Percentiles rank a stretch among this genome's conserved stretches.
Conservation (phyloP, 1,140 invertebrate genomes). For the Trichonephila inaurata region DNA sequence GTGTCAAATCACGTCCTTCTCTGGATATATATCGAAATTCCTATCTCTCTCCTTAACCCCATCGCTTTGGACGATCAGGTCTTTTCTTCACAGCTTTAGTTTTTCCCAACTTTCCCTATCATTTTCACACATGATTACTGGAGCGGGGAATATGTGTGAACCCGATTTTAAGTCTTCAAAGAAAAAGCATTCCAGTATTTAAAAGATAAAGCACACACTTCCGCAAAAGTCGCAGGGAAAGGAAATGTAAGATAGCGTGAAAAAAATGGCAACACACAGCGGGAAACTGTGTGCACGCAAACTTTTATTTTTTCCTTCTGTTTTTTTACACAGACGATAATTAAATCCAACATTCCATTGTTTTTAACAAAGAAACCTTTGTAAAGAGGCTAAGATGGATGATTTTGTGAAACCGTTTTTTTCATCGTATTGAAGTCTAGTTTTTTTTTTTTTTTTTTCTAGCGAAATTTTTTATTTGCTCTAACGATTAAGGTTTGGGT, state of each 20-base stretch:
- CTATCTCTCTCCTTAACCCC: neutral
- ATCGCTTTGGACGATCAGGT: neutral
- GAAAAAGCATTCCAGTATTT: conserved; percentile 11
- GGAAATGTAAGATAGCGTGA: conserved; percentile 43
- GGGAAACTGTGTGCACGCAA: too few species aligned
- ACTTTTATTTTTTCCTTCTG: conserved; percentile 1
- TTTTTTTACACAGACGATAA: conserved; percentile 15
- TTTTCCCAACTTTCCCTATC: conserved; percentile 39
- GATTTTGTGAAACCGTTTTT: neutral
- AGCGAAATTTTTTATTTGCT: neutral
- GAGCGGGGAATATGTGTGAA: conserved; percentile 46
- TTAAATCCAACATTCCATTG: conserved; percentile 43
- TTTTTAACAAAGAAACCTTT: conserved; percentile 17
- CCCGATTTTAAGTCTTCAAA: conserved; percentile 30
- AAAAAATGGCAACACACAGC: conserved; percentile 24
- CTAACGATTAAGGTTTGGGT: neutral
- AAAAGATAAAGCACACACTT: conserved; percentile 43
- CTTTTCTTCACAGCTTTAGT: neutral
- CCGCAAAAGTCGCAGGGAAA: conserved; percentile 30
- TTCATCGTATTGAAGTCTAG: neutral
- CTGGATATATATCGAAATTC: conserved; percentile 1
- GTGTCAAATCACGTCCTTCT: neutral
- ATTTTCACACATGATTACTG: conserved; percentile 59
- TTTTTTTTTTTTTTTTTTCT: neutral
- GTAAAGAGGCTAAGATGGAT: neutral